Base-by-base conservation (phyloP, 1,140 invertebrate species). In the Drusus annulatus region DNA sequence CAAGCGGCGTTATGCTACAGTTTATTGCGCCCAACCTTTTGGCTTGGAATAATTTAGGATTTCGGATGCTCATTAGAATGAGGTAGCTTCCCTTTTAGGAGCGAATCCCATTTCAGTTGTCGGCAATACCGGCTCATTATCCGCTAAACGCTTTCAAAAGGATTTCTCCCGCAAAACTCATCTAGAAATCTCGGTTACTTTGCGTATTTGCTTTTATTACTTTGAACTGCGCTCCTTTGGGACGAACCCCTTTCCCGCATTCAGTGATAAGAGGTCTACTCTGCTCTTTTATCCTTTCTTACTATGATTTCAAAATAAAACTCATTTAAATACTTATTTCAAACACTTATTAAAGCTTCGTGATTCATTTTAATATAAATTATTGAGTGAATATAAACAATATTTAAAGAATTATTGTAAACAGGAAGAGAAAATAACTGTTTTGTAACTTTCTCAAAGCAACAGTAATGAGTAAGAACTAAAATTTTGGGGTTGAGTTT, bases 101-200 rank as follows among this genome's bases (percentile, higher is more conserved):
- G 36, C 17, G 21, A 71, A 71, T 71, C 68, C 68, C 68, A 71
- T 71, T 71, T 71, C 68, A 71, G 68, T 71, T 71, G 68, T 17
- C 36, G 17, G 74, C 74, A 58, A 76, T 76, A 58, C 54, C 58
- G 31, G 25, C 65, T 78, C 77, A 78, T 78, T 71, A 71, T 68
- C 77, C 52, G 65, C 65, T 71, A 78, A 78, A 71, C 77, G 77
- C 77, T 78, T 78, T 78, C 63, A 71, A 78, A 78, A 78, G 77
- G 65, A 78, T 78, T 54, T 21, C 62, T 62, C 45, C 62, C 77
- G 15, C 77, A 71, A 78, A 78, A 78, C 63, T 71, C 77, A 50
- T 68, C 52, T 51, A 17, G 17, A 69, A 78, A 78, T 78, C 77
- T 78, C 36, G 51, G 63, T 56, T 69, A 52, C 58, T 65, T 23